phyloP scores from a whole-genome alignment of 2,797 vertebrate genomes.

The Rousettus madagascariensis region DNA sequence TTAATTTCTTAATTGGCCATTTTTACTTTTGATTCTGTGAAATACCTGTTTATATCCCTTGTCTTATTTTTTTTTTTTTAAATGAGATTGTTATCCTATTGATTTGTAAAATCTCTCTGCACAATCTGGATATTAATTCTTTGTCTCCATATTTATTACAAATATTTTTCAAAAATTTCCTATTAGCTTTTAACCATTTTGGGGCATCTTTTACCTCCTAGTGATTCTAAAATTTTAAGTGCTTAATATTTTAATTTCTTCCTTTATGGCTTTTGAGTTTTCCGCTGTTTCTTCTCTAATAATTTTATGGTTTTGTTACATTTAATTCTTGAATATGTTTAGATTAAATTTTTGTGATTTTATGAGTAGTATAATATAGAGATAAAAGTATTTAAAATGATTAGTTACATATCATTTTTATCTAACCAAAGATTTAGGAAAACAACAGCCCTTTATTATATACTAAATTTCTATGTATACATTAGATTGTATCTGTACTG shows the following conservation, averaged over 20 bases:
- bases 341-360: neutral
- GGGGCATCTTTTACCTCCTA: neutral
- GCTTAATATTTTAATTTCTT: neutral
- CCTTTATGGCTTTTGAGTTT: slow-evolving; percentile 12
- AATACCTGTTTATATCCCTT: neutral
- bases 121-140: neutral
- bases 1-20: slow-evolving; percentile 5
- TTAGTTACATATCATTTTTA: neutral
- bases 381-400: neutral
- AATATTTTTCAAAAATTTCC: neutral
- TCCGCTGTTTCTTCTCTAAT: neutral
- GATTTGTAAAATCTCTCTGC: neutral
- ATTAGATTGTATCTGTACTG: neutral
- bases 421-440: neutral
- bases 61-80: neutral
- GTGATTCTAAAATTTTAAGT: neutral
- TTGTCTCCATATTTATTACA: neutral
- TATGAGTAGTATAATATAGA: neutral
- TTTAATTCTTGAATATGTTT: neutral
- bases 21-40: neutral
- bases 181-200: neutral
- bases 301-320: neutral
- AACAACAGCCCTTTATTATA: neutral
- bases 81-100: neutral
- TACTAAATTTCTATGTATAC: neutral